Percentiles rank a stretch among this genome's conserved stretches.
Conservation (phyloP, 2,113 vertebrate genomes). For the Cynopterus brachyotis region DNA sequence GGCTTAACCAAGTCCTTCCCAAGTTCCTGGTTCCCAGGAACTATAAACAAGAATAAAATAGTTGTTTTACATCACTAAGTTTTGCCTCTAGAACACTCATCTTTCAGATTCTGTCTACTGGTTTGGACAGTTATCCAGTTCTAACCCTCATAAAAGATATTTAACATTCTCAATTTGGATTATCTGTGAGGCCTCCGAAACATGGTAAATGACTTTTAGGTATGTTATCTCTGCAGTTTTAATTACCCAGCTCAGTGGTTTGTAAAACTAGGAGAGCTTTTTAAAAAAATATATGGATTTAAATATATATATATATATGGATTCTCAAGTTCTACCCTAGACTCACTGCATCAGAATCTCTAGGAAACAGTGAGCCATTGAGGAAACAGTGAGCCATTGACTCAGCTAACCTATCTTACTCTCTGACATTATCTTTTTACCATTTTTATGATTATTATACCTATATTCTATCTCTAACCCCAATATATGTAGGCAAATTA, state of each 20-base stretch:
- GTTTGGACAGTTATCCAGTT: neutral
- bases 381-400: neutral
- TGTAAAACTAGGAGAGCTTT: neutral
- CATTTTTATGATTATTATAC: neutral
- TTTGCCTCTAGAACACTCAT: neutral
- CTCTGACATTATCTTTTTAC: neutral
- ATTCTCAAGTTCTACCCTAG: neutral
- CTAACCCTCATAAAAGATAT: neutral
- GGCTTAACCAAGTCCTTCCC: neutral
- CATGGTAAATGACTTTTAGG: neutral
- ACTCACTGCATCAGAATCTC: neutral
- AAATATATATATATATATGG: too few relatives aligned
- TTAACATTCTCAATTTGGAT: neutral
- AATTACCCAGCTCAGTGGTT: constrained; percentile 35
- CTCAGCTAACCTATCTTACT: neutral
- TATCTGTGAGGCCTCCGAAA: neutral
- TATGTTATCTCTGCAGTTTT: constrained; percentile 21
- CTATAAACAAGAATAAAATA: neutral
- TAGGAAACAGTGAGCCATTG: neutral
- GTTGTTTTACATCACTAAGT: neutral
- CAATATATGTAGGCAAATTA: neutral
- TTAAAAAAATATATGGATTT: neutral
- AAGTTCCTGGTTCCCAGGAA: neutral
- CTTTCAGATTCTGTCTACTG: neutral
- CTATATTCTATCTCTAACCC: neutral